A percentile compares a stretch with the other conserved stretches of the same genome.
Evolutionary conservation across 2,113 vertebrate species (phyloP).

Genomic region (Corythaeola cristata): DNA sequence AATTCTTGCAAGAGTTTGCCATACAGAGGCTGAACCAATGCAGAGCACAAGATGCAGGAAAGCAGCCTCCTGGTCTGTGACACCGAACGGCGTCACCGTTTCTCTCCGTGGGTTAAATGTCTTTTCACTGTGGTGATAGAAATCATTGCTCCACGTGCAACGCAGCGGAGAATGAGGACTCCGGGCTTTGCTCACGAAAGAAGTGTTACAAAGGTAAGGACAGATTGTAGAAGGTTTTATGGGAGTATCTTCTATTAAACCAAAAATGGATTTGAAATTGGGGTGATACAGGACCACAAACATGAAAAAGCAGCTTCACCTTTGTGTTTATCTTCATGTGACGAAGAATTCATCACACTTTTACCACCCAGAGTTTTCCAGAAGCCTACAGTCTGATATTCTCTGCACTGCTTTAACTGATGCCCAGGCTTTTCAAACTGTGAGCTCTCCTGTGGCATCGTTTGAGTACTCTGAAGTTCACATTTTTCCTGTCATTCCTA

Average conservation of each 20-base stretch:
- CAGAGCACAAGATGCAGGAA: neutral
- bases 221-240: neutral
- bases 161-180: neutral
- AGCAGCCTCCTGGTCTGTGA: neutral
- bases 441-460: neutral
- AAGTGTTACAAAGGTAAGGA: neutral
- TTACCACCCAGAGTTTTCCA: neutral
- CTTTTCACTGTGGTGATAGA: neutral
- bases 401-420: neutral
- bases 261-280: neutral
- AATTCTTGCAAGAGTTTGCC: neutral
- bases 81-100: accelerated
- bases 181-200: neutral
- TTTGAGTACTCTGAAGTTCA: neutral
- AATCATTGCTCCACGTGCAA: neutral
- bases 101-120: neutral
- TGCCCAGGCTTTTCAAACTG: neutral
- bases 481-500: neutral
- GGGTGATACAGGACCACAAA: neutral
- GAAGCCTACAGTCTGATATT: neutral
- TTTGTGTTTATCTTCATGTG: neutral
- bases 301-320: neutral
- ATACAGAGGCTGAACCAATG: neutral
- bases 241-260: neutral
- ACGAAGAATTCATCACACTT: neutral